Conservation (phyloP, 2,888 invertebrate genomes). For the Silvanus unidentatus region DNA sequence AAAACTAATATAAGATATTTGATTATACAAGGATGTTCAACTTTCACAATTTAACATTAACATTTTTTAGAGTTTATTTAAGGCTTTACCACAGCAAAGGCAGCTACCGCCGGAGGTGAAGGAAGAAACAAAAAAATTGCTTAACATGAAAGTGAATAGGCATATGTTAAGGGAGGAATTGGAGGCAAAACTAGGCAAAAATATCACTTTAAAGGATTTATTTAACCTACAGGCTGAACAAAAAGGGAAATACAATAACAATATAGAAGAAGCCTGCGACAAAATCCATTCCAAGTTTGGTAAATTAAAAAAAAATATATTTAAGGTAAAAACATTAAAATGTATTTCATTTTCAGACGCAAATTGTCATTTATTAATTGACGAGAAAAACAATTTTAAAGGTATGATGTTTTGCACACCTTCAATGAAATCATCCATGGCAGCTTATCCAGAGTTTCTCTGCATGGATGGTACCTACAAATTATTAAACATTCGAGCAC, state of each 20-base stretch:
- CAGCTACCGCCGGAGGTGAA: neutral
- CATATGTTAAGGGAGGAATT: neutral
- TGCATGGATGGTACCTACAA: slow-evolving; percentile 11
- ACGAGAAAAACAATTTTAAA: slow-evolving; percentile 8
- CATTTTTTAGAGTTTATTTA: neutral
- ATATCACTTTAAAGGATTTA: neutral
- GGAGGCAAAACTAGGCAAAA: neutral
- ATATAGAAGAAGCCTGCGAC: neutral
- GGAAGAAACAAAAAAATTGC: neutral
- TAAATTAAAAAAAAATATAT: neutral
- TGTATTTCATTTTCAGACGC: slow-evolving; percentile 3
- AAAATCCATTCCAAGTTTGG: neutral
- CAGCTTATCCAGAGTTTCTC: slow-evolving; percentile 10
- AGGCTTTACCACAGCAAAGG: neutral
- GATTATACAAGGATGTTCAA: no score
- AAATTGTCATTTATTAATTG: slow-evolving; percentile 8
- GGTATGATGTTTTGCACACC: slow-evolving; percentile 8
- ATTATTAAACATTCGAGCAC: slow-evolving; percentile 6
- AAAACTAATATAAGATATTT: no score
- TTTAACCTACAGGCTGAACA: neutral
- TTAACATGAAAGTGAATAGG: neutral
- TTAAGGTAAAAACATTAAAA: neutral
- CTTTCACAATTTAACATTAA: neutral
- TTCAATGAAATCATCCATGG: slow-evolving; percentile 6
- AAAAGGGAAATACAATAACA: neutral